Evolutionary conservation across 2,113 vertebrate genomes (phyloP).

Genomic region (Orientallactaga bullata): DNA sequence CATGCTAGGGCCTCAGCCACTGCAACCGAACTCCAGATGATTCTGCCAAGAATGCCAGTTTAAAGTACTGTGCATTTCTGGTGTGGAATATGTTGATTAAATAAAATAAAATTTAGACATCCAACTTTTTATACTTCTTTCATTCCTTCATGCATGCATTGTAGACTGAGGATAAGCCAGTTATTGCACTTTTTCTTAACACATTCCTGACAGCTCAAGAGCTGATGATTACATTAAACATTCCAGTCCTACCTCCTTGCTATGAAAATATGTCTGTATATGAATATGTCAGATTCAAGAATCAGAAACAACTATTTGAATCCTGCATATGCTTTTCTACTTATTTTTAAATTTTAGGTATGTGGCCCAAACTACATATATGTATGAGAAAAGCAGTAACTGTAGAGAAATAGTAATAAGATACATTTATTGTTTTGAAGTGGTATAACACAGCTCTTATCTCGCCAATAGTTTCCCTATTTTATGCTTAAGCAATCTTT

Average conservation of each 20-base stretch:
- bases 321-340: conserved; percentile 2
- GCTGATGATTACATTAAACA: conserved; percentile 4
- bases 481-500: neutral
- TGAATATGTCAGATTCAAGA: neutral
- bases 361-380: neutral
- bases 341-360: neutral
- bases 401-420: conserved; percentile 5
- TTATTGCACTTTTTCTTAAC: neutral
- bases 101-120: neutral
- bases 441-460: neutral
- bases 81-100: neutral
- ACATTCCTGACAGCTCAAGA: neutral
- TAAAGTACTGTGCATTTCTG: neutral
- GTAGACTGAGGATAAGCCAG: neutral
- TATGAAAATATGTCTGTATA: conserved; percentile 8
- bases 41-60: neutral
- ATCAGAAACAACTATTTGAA: conserved; percentile 3
- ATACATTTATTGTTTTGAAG: conserved; percentile 9
- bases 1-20: no score
- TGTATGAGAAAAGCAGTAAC: neutral
- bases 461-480: neutral
- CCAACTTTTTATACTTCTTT: neutral
- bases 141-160: neutral
- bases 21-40: no score
- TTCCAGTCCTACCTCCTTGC: neutral